Base-by-base conservation (phyloP, 2,888 invertebrate species). In the Parnassius glacialis region DNA sequence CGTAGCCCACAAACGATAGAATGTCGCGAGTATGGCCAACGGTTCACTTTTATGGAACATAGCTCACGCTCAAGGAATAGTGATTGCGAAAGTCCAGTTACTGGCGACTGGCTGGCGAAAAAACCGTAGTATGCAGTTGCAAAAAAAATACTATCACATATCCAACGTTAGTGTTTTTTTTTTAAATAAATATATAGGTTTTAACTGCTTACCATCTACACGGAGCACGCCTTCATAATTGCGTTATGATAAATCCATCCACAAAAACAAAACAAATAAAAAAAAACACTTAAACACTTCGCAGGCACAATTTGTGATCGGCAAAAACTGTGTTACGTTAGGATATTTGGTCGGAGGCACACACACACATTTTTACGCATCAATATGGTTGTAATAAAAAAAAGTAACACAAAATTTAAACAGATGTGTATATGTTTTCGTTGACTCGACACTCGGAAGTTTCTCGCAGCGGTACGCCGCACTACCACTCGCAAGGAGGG, bases 81-180 rank as follows among this genome's bases (percentile, higher is more conserved):
- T 78, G 84, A 91, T 90, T 90, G 82, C 84, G 82, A 89, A 88
- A 90, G 90, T 90, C 89, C 90, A 82, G 90, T 90, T 90, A 90
- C 74, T 77, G 80, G 76, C 72, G 70, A 73, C 81, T 72, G 70
- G 9, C 13, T 13, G 74, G 70, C 71, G 71, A 70, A 74, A 67
- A 67, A 68, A 64, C 66, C 65, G 52, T 56, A 67, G 64, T 66
- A 65, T 64, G 70, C 66, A 67, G 67, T 68, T 65, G 58, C 68
- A 65, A 67, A 69, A 67, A 69, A 51, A 59, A 48, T 43, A 3
- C 9, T n/a, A 34, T n/a, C 11, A 45, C 10, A n/a, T 12, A 45
- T 11, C n/a, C n/a, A 45, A 20, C 20, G 20, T 20, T 20, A 20
- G 20, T 20, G 20, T 20, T 20, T 20, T 20, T 20, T 3, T 12